Conservation (phyloP, 2,797 vertebrate genomes). For the Bryconaethiops microstoma region DNA sequence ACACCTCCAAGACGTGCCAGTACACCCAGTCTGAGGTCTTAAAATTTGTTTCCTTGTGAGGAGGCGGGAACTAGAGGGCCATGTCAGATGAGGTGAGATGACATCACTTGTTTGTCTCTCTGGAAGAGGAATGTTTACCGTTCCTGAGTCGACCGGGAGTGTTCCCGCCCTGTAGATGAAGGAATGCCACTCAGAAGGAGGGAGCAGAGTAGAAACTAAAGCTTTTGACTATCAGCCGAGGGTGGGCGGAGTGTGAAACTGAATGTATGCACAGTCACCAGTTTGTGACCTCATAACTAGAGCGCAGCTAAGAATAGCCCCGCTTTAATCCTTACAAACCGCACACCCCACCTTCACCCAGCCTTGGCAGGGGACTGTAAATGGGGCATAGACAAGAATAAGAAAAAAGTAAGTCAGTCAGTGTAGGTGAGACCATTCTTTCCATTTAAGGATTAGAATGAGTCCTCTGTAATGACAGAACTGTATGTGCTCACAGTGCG, state of each 20-base stretch:
- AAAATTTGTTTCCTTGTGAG: constrained; percentile 23
- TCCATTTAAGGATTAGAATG: constrained; percentile 2
- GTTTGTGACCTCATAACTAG: constrained; percentile 48
- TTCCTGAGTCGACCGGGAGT: constrained; percentile 34
- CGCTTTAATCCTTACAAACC: constrained; percentile 15
- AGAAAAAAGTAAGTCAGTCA: not conserved
- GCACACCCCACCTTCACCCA: constrained; percentile 20
- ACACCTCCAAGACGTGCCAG: not conserved
- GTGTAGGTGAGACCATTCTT: not conserved
- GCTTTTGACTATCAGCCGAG: constrained; percentile 33
- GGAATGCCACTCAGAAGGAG: constrained; percentile 35
- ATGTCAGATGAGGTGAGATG: constrained; percentile 46
- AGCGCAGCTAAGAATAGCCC: constrained; percentile 42
- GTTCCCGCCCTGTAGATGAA: constrained; percentile 10
- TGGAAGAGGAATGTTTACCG: constrained; percentile 41
- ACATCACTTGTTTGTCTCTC: constrained; percentile 56
- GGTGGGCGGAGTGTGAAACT: constrained; percentile 24
- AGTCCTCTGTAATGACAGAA: not conserved
- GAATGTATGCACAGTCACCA: constrained; percentile 44
- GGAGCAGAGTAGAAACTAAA: constrained; percentile 22
- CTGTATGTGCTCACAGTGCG: not conserved
- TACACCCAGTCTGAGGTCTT: not conserved
- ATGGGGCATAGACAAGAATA: constrained; percentile 10
- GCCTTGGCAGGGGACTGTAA: constrained; percentile 20
- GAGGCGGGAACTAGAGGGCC: constrained; percentile 34